Evolutionary conservation across 1,140 invertebrate genomes (phyloP).

Genomic region (Mercenaria mercenaria): DNA sequence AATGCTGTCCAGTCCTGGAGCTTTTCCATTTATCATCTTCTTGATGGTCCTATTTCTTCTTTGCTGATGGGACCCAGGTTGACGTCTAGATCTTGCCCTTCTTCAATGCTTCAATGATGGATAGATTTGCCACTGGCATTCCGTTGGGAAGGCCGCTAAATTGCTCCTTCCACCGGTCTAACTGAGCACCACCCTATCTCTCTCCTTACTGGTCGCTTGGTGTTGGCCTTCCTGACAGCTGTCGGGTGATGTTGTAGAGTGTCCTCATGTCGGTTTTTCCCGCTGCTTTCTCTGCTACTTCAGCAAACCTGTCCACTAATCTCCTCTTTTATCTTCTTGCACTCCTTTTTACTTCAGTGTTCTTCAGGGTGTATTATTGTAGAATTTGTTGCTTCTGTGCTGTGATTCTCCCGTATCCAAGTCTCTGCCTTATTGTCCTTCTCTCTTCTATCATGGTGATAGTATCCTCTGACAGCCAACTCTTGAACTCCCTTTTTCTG

Average conservation of each 20-base stretch:
- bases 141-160: neutral
- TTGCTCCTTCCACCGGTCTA: slow-evolving; percentile 6
- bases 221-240: neutral
- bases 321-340: neutral
- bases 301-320: neutral
- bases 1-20: slow-evolving; percentile 24
- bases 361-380: neutral
- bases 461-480: neutral
- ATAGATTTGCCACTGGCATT: neutral
- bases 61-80: neutral
- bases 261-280: neutral
- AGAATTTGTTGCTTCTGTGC: neutral
- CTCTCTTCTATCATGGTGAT: neutral
- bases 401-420: neutral
- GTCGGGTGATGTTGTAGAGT: slow-evolving; percentile 6
- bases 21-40: slow-evolving; percentile 16
- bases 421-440: neutral
- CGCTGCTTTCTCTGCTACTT: neutral
- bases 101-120: slow-evolving; percentile 15
- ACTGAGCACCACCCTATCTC: neutral
- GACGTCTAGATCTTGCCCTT: slow-evolving; percentile 56
- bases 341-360: slow-evolving; percentile 14
- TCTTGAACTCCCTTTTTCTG: neutral
- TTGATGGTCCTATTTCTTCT: neutral
- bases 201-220: neutral